Conservation (phyloP, 2,888 invertebrate species). For the Choreutis nemorana region DNA sequence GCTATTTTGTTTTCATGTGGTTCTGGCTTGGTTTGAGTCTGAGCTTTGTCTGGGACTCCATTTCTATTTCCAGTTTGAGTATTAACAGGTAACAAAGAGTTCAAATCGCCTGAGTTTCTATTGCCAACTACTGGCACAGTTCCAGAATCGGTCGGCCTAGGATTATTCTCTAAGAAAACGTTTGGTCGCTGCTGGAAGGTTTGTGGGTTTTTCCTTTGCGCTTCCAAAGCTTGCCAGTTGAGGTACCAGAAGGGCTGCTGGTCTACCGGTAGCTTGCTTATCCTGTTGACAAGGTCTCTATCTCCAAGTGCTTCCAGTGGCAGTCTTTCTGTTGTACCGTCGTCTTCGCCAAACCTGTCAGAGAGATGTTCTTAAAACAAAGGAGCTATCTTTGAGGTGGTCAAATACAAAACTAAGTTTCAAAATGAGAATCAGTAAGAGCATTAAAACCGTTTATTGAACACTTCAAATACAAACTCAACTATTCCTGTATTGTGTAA, state of each 20-base stretch:
- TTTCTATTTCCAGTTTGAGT: slow-evolving; percentile 3
- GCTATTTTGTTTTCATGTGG: no score
- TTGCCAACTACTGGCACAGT: slow-evolving; percentile 1
- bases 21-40: no score
- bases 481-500: no score
- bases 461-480: no score
- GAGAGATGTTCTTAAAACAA: no score
- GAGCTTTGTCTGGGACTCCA: not conserved
- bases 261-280: slow-evolving; percentile 71
- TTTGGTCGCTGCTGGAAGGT: slow-evolving; percentile 39
- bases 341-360: slow-evolving; percentile 41
- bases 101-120: slow-evolving; percentile 2
- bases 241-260: slow-evolving; percentile 77
- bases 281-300: slow-evolving; percentile 64
- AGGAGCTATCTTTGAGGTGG: no score
- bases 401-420: no score
- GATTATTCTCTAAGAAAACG: slow-evolving; percentile 19
- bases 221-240: slow-evolving; percentile 73
- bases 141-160: not conserved
- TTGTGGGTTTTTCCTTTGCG: slow-evolving; percentile 50
- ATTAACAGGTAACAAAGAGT: slow-evolving; percentile 2
- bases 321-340: slow-evolving; percentile 39
- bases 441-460: no score
- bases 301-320: slow-evolving; percentile 76
- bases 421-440: no score